Evolutionary conservation across 2,888 invertebrate genomes (phyloP), one percentile per base, ranked within the genome.

Genomic region (Ptychoptera albimana): DNA sequence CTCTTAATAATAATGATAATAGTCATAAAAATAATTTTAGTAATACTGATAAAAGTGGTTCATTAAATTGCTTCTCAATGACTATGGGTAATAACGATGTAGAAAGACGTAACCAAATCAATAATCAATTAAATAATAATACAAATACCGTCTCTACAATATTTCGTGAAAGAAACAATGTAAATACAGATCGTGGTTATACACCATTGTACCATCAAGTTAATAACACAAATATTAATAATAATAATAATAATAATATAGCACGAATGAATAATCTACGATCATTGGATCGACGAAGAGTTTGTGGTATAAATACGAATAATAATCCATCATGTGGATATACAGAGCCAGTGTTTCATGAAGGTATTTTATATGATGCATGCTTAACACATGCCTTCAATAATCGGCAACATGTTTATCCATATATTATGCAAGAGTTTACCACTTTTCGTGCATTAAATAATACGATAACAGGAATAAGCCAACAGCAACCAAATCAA

Each of bases 341-440:
- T 58, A 66, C 73, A 54, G 62, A 77, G 69, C 64, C 82, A 14
- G 79, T 84, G 55, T 85, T 83, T 56, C 84, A 84, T 60, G 84
- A 84, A 65, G 85, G 84, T 45, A 79, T 84, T 56, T 70, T 85
- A 32, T 69, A 84, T 50, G 84, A 85, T 76, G 54, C 77, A 0
- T 58, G 55, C 16, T 51, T 51, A 13, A 49, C 53, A 44, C 46
- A 49, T 44, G 40, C 32, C 36, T 11, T 41, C 3, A 15, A 32
- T 23, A 31, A 35, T n/a, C 16, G 39, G 23, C 38, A 39, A 32
- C 46, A 9, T 80, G 13, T 36, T 12, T 36, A 36, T 60, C 82
- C 82, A 2, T 75, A 44, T 40, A 48, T 49, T 23, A 37, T 49
- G 38, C 49, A 47, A 3, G 49, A 49, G 34, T 46, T 45, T 32